Conservation (phyloP, 2,113 vertebrate species). For the Dromiciops gliroides region DNA sequence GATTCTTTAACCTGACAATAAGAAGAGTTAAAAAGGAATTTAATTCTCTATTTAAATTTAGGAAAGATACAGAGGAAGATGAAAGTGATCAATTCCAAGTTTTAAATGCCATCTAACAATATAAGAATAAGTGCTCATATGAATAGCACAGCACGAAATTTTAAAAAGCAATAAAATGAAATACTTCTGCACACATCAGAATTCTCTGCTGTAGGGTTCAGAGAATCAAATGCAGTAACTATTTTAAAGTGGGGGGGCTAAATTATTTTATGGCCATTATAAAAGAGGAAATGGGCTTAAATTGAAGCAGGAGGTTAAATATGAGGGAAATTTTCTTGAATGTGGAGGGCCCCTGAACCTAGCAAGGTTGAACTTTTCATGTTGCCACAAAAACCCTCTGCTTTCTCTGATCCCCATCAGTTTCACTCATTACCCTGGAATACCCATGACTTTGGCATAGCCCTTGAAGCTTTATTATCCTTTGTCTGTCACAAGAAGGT, state of each 20-base stretch:
- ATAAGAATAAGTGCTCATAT: slow-evolving; percentile 67
- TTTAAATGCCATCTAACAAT: slow-evolving; percentile 74
- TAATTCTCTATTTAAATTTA: slow-evolving; percentile 77
- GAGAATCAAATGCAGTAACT: slow-evolving; percentile 72
- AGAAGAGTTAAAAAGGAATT: slow-evolving; percentile 68
- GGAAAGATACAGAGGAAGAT: slow-evolving; percentile 63
- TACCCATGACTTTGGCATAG: neutral
- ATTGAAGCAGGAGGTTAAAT: slow-evolving; percentile 62
- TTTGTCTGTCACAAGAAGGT: neutral
- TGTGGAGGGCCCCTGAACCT: neutral
- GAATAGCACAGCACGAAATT: slow-evolving; percentile 74
- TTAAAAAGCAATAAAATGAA: slow-evolving; percentile 78
- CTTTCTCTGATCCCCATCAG: neutral
- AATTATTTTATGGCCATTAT: slow-evolving; percentile 77
- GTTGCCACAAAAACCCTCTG: neutral
- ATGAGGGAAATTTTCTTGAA: slow-evolving; percentile 46
- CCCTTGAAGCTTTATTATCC: neutral
- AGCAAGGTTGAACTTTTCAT: slow-evolving; percentile 19
- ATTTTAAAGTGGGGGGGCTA: slow-evolving; percentile 70
- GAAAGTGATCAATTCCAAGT: slow-evolving; percentile 73
- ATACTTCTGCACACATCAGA: slow-evolving; percentile 73
- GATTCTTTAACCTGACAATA: slow-evolving; percentile 63
- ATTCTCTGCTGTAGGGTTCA: slow-evolving; percentile 70
- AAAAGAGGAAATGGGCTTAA: slow-evolving; percentile 71
- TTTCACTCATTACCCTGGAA: neutral